Base-by-base conservation (phyloP, 2,113 vertebrate species). In the Podiceps cristatus region DNA sequence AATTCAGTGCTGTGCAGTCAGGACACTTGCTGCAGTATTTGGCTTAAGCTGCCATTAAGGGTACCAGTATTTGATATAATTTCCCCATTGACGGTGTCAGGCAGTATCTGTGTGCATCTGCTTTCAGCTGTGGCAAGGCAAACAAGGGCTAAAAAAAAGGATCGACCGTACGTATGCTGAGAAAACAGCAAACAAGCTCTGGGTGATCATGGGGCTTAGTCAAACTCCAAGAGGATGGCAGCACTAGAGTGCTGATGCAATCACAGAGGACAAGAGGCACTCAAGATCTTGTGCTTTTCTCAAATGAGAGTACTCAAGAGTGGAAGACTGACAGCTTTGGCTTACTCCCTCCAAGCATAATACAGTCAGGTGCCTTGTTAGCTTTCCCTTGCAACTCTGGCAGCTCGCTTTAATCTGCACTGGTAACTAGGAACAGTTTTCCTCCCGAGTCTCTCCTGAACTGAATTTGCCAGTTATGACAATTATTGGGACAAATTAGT, bases 201-300 rank as follows among this genome's bases (percentile, higher is more conserved):
- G 2, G 0, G 55, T 35, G 79, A 82, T 89, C 7, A 2, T 4
- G 37, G 50, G 73, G 49, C 33, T 95, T 12, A 94, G 95, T 59
- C 85, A 91, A 3, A 53, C 80, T 93, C 28, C 17, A 49, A 4
- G 77, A 85, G 69, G 71, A 82, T 66, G 77, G 96, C 84, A 94
- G 86, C 3, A 8, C 60, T 81, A 8, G 88, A 94, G 89, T 85
- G 80, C 91, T 96, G 95, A 85, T 96, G 93, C 83, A 97, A 86
- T 97, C 95, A 86, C 84, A 40, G 84, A 49, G 89, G 93, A 97
- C 86, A 97, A 96, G 93, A 97, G 91, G 93, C 89, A 94, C 91
- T 97, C 89, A 18, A 91, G 93, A 87, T 71, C 87, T 69, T 49
- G 80, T 76, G 84, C 91, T 97, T 87, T 72, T 75, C 81, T 93